Evolutionary conservation across 2,797 vertebrate genomes (phyloP).

Genomic region (Heteromormyrus szaboi): DNA sequence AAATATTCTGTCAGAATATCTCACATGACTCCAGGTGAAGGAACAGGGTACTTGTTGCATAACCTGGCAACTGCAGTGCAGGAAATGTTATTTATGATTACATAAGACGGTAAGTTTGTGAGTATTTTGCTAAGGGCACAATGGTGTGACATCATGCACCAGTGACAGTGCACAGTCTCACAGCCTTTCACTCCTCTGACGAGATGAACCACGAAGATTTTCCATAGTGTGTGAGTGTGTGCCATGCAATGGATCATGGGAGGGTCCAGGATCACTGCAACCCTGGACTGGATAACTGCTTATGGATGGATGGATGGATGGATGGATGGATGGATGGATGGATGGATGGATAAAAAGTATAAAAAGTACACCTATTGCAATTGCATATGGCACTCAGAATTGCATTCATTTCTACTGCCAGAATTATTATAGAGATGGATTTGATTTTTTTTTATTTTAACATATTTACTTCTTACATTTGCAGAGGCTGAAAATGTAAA

Average conservation of each 20-base stretch:
- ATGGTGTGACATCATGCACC: background rate
- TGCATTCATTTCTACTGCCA: background rate
- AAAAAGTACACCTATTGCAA: background rate
- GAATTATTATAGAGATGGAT: background rate
- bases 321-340: background rate
- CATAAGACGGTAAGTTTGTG: background rate
- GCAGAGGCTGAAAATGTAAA: background rate
- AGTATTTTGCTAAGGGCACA: background rate
- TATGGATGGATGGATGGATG: background rate
- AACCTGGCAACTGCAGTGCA: background rate
- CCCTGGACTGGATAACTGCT: background rate
- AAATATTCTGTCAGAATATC: background rate
- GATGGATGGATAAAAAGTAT: background rate
- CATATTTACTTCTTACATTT: background rate
- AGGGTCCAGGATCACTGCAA: background rate
- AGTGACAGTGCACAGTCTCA: background rate
- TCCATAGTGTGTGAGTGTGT: conserved; percentile 7
- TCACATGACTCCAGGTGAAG: background rate
- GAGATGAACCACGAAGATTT: background rate
- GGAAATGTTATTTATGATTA: background rate
- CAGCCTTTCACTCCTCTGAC: background rate
- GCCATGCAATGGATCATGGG: background rate
- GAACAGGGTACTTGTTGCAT: background rate
- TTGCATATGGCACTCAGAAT: background rate
- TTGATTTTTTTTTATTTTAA: background rate